Evolutionary conservation across 2,113 vertebrate species (phyloP).

Genomic region (Poecilia latipinna): DNA sequence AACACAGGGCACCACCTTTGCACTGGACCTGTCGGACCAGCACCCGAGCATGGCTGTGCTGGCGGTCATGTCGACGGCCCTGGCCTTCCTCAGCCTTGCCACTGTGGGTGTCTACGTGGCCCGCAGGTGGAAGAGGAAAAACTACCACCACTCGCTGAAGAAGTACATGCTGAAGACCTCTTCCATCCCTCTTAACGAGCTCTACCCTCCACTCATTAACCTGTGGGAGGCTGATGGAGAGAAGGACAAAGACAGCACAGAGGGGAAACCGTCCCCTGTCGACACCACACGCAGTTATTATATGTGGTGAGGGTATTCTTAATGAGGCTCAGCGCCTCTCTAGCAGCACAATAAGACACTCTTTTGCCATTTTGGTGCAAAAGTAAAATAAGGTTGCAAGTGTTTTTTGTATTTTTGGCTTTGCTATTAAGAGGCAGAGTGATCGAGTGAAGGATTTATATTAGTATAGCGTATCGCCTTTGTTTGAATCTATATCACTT

Average conservation of each 20-base stretch:
- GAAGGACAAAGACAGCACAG: conserved; percentile 93
- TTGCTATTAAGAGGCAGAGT: conserved; percentile 87
- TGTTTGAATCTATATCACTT: conserved; percentile 58
- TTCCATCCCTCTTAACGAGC: conserved; percentile 96
- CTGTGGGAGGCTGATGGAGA: conserved; percentile 96
- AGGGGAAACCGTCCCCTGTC: conserved; percentile 91
- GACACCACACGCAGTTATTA: conserved; percentile 99
- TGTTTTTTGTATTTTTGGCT: conserved; percentile 88
- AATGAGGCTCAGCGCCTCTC: conserved; percentile 79
- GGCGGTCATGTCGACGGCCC: conserved; percentile 91
- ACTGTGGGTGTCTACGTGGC: conserved; percentile 88
- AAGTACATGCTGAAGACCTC: conserved; percentile 99
- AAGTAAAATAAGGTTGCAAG: conserved; percentile 78
- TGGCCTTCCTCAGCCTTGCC: conserved; percentile 91
- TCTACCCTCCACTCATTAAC: conserved; percentile 98
- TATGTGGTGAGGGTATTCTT: conserved; percentile 90
- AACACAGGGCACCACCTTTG: conserved; percentile 87
- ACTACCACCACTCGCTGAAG: conserved; percentile 97
- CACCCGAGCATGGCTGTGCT: conserved; percentile 91
- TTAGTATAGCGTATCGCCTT: conserved; percentile 92
- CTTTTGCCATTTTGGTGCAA: conserved; percentile 89
- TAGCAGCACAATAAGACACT: conserved; percentile 74
- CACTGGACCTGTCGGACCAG: conserved; percentile 88
- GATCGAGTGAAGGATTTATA: conserved; percentile 84
- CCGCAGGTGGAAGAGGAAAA: conserved; percentile 94